Evolutionary conservation across 30 jellyfish, hydroid and myxozoan genomes (phyloP), one percentile per base, ranked within the genome.

Genomic region (Clytia hemisphaerica): DNA sequence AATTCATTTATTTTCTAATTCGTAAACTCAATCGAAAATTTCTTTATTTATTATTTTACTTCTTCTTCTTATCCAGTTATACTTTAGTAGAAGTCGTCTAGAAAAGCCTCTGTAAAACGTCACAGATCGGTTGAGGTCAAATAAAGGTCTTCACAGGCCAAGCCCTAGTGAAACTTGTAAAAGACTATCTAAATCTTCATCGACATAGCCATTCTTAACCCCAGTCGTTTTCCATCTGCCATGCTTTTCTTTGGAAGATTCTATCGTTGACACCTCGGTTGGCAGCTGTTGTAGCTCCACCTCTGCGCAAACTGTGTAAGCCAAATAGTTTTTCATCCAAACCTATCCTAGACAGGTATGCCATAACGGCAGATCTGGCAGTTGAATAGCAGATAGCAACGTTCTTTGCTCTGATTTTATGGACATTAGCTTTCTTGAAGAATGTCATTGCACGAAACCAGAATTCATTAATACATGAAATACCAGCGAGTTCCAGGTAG

Each of bases 251-350:
- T 61, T 61, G 35, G 26, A 61, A 61, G 18, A 61, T 58, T 34
- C 75, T 61, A 34, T 61, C 75, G 9, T 30, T 27, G 42, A 61
- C 26, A 15, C 75, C 75, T 10, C 22, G 26, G 26, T 61, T 61
- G 55, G 75, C 75, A 33, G 75, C 75, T 61, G 75, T 60, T 30
- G 75, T 7, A n/a, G 75, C 75, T 22, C 75, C 75, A n/a, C 75
- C 75, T 22, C 61, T 33, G 16, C 75, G 16, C 26, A 27, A 33
- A 61, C 75, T 61, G 65, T 61, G 75, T 61, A 61, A 34, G 30
- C 75, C 75, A 34, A 61, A 27, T 16, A 18, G 26, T 18, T 61
- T 61, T n/a, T 58, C 9, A 34, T 34, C 38, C 75, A 29, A 61
- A 30, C 75, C 75, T n/a, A 61, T 61, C 16, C 38, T 33, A 16